These are phyloP conservation scores for Dasypogon diadema DNA, from an alignment of 2,888 invertebrate species.

Conservation along the genomic window DNA sequence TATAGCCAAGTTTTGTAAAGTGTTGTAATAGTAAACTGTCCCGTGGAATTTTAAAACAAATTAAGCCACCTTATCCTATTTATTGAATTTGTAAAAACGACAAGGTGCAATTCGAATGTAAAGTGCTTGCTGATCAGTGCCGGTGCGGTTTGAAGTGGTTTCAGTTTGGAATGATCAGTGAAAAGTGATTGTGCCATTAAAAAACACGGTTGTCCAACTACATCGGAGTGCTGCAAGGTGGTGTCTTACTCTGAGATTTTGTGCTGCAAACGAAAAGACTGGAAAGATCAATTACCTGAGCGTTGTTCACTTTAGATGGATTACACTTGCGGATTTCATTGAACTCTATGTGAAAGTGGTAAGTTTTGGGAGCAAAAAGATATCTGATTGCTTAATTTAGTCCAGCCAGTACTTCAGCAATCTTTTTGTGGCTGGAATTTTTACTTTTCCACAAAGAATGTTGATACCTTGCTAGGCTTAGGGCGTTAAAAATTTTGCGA, in stretches of 20 bases:
- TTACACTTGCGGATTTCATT: slow-evolving; percentile 41
- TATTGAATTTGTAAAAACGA: not conserved
- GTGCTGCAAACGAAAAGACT: slow-evolving; percentile 18
- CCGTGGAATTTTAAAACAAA: not conserved
- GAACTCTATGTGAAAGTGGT: slow-evolving; percentile 51
- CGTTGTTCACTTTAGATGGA: slow-evolving; percentile 39
- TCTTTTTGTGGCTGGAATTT: too few relatives aligned
- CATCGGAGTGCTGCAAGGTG: not conserved
- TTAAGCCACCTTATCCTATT: not conserved
- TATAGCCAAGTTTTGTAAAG: not conserved
- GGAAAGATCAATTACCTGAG: slow-evolving; percentile 38
- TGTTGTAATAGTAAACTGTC: not conserved
- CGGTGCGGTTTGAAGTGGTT: not conserved
- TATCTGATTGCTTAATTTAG: not conserved
- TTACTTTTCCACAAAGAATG: not conserved
- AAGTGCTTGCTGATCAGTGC: not conserved
- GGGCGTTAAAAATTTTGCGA: too few relatives aligned
- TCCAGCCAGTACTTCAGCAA: not conserved
- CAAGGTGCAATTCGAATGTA: not conserved
- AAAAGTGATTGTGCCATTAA: slow-evolving; percentile 14
- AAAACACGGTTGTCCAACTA: not conserved
- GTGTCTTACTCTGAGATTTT: not conserved
- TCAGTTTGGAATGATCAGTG: slow-evolving; percentile 19
- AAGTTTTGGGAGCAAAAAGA: slow-evolving; percentile 26
- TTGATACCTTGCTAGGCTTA: too few relatives aligned